Percentiles rank a stretch among this genome's conserved stretches.
Conservation (phyloP, 2,113 vertebrate genomes). For the Corythaixoides concolor region DNA sequence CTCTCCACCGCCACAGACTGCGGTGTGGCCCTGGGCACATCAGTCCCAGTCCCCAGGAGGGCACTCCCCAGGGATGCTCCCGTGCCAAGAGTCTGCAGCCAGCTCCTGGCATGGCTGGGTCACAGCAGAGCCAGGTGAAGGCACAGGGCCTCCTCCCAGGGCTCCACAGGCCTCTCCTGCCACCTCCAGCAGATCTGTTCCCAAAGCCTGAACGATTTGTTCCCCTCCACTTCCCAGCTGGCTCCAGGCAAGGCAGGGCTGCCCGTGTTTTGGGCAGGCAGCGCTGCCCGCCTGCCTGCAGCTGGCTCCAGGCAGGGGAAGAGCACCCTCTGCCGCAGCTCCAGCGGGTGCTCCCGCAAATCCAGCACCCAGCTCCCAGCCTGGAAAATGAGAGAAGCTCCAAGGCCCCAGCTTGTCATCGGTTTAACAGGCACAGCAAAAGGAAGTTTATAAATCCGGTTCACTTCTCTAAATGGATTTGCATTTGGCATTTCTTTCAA, state of each 20-base stretch:
- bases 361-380: neutral
- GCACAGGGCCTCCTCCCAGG: neutral
- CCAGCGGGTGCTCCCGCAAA: neutral
- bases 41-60: neutral
- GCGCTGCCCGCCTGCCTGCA: neutral
- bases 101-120: fast-evolving
- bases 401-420: neutral
- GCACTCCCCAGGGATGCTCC: neutral
- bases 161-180: neutral
- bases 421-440: neutral
- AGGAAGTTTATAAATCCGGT: neutral
- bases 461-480: neutral
- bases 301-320: neutral
- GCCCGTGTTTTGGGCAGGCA: neutral
- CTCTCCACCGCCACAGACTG: neutral
- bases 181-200: neutral
- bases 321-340: neutral
- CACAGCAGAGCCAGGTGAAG: neutral
- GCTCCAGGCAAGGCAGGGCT: neutral
- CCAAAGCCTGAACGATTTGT: fast-evolving
- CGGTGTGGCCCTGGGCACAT: neutral
- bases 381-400: neutral
- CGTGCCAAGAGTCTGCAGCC: fast-evolving
- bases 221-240: neutral
- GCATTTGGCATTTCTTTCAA: slow-evolving; percentile 11